Percentiles rank a stretch among this genome's conserved stretches.
phyloP scores from a whole-genome alignment of 2,113 vertebrate genomes.

The Electrona antarctica region DNA sequence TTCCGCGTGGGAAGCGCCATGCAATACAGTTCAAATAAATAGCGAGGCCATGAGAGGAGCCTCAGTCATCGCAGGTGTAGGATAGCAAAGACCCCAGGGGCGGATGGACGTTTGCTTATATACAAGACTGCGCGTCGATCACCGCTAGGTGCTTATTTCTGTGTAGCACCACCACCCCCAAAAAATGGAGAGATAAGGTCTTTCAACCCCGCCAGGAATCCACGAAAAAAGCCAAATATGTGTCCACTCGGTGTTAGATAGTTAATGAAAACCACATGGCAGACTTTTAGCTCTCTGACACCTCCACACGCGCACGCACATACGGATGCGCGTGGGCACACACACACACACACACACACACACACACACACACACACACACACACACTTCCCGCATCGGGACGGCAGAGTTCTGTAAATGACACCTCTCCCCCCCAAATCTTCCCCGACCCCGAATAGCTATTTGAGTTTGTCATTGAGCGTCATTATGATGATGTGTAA shows the following conservation, averaged over 20 bases:
- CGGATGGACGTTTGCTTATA: not conserved
- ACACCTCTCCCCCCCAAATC: not conserved
- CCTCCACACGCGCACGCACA: not conserved
- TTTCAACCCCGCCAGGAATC: conserved; percentile 62
- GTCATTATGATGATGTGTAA: not conserved
- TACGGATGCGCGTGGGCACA: not conserved
- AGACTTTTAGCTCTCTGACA: conserved; percentile 31
- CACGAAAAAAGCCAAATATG: conserved; percentile 61
- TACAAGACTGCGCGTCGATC: not conserved
- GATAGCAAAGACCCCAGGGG: conserved; percentile 26
- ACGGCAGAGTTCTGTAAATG: not conserved
- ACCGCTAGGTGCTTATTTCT: not conserved
- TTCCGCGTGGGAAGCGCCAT: conserved; percentile 43
- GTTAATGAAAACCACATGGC: conserved; percentile 73
- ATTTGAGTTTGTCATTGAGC: not conserved
- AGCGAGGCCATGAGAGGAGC: conserved; percentile 18
- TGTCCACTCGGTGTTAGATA: conserved; percentile 60
- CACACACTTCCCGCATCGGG: conserved; percentile 23
- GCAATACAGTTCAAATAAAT: conserved; percentile 67
- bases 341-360: not conserved
- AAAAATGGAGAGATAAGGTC: conserved; percentile 64
- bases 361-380: no score
- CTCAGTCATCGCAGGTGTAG: conserved; percentile 66
- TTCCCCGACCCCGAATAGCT: conserved; percentile 3
- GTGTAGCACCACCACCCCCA: conserved; percentile 21